These are phyloP conservation scores for Drosophila mauritiana DNA, from an alignment of 1,140 invertebrate genomes.

Conservation along the genomic window DNA sequence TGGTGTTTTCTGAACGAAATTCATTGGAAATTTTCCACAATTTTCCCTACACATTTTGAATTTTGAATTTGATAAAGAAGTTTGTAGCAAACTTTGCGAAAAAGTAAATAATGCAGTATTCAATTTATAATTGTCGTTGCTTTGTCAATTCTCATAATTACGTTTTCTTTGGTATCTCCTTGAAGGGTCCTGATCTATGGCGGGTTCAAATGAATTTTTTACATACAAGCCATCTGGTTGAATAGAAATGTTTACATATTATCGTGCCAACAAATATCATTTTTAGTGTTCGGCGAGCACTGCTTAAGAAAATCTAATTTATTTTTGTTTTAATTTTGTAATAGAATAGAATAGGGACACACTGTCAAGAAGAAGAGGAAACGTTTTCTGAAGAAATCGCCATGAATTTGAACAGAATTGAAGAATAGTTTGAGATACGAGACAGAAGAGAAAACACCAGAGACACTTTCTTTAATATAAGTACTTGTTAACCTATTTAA, in stretches of 20 bases:
- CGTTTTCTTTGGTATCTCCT: slow-evolving; percentile 4
- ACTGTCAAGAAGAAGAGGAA: too few species aligned
- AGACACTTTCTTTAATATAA: too few species aligned
- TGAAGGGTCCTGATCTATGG: slow-evolving; percentile 2
- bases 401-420: too few species aligned
- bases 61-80: not conserved
- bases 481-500: too few species aligned
- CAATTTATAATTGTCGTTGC: not conserved
- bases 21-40: not conserved
- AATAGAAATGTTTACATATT: slow-evolving; percentile 4
- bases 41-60: too few species aligned
- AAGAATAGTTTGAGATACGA: too few species aligned
- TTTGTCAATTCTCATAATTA: not conserved
- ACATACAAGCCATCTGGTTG: slow-evolving; percentile 6
- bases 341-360: too few species aligned
- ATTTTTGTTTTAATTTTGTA: too few species aligned
- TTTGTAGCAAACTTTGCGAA: not conserved
- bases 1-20: not conserved
- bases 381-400: too few species aligned
- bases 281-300: not conserved
- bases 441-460: too few species aligned
- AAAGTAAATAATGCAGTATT: slow-evolving; percentile 5
- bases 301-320: too few species aligned
- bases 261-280: not conserved
- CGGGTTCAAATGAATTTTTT: slow-evolving; percentile 6